phyloP scores from a whole-genome alignment of 2,113 vertebrate species.

The Grammomys dolichurus region DNA sequence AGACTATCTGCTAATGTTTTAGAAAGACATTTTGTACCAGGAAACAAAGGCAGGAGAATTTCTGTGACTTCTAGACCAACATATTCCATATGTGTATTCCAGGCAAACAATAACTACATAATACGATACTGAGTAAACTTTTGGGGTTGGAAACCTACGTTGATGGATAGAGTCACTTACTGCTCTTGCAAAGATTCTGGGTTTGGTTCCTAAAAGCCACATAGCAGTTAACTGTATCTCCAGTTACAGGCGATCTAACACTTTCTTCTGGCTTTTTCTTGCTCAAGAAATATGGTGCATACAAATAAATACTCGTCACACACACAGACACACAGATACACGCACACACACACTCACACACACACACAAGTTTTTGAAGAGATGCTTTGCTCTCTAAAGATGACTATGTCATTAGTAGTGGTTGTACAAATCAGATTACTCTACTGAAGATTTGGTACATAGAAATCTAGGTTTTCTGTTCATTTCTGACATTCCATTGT shows the following conservation, averaged over 20 bases:
- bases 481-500: not conserved
- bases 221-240: accelerated
- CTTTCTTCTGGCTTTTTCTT: not conserved
- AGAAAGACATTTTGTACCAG: not conserved
- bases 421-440: not conserved
- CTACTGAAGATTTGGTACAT: not conserved
- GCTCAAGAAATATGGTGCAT: accelerated
- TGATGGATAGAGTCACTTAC: too few species aligned
- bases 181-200: too few species aligned
- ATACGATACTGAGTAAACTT: not conserved
- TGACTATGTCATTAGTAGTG: not conserved
- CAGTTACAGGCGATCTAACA: not conserved
- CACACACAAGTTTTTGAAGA: not conserved
- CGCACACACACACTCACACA: not conserved
- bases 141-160: not conserved
- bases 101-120: not conserved
- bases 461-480: not conserved
- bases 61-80: not conserved
- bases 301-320: not conserved
- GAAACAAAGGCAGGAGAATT: not conserved
- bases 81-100: not conserved
- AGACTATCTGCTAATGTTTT: not conserved
- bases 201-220: not conserved
- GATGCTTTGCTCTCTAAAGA: not conserved
- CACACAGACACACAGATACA: not conserved